phyloP scores from a whole-genome alignment of 2,113 vertebrate genomes.

The Cyanoliseus patagonus region DNA sequence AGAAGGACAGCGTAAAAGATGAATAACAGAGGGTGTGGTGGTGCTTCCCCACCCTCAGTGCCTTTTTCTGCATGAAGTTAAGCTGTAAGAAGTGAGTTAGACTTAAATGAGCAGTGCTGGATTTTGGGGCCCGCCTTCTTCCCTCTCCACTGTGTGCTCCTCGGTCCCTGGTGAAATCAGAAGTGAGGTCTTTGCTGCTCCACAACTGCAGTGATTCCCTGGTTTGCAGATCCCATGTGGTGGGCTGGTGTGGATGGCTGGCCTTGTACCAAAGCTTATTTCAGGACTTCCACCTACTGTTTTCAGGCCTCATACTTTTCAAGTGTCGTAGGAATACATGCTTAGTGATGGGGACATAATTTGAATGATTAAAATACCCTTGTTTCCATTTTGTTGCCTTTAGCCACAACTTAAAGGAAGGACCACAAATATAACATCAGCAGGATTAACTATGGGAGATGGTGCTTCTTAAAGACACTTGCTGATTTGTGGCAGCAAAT shows the following conservation, averaged over 20 bases:
- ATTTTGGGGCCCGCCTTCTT: background rate
- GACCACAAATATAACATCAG: background rate
- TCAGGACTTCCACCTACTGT: background rate
- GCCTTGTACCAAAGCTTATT: background rate
- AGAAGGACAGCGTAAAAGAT: background rate
- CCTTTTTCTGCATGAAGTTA: background rate
- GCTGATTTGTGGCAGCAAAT: background rate
- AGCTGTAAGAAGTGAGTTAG: background rate
- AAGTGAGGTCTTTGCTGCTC: background rate
- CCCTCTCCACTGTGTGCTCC: rapidly evolving
- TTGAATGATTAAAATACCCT: background rate
- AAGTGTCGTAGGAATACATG: background rate
- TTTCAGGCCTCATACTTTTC: background rate
- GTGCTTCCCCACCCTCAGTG: background rate
- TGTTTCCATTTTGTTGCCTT: background rate
- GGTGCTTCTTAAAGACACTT: background rate
- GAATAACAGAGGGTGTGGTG: background rate
- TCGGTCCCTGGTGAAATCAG: rapidly evolving
- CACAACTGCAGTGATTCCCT: background rate
- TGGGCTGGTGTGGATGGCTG: background rate
- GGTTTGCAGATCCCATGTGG: background rate
- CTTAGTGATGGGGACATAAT: background rate
- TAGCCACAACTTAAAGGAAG: background rate
- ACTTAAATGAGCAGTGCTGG: rapidly evolving
- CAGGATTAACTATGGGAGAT: background rate